These are phyloP conservation scores for Bergia sp. DNA, from an alignment of 92 coral and sea anemone genomes.

Conservation along the genomic window DNA sequence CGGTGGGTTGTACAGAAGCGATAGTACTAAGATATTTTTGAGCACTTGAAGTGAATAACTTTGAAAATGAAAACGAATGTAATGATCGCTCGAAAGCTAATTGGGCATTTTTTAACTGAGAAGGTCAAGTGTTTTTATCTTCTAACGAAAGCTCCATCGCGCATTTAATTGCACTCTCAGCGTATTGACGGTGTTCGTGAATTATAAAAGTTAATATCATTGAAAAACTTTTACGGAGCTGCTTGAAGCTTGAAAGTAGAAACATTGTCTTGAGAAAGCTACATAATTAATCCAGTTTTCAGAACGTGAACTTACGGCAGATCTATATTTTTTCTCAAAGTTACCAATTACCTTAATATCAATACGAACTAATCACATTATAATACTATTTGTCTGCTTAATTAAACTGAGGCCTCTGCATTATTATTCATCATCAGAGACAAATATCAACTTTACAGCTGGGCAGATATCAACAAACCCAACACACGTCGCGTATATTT, in stretches of 20 bases:
- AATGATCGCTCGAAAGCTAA: not conserved
- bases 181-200: not conserved
- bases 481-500: not conserved
- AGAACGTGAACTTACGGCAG: not conserved
- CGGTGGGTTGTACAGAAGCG: not conserved
- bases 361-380: not conserved
- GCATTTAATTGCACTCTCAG: no score
- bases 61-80: not conserved
- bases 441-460: conserved; percentile 5
- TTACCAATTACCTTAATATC: not conserved
- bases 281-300: not conserved
- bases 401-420: not conserved
- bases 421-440: not conserved
- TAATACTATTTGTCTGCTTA: conserved; percentile 3
- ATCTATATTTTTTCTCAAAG: not conserved
- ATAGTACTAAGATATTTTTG: not conserved
- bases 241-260: not conserved
- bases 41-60: not conserved
- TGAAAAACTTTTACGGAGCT: not conserved
- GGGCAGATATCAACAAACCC: not conserved
- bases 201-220: not conserved
- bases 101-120: not conserved
- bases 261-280: not conserved
- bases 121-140: not conserved
- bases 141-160: not conserved